These are phyloP conservation scores for Tenualosa ilisha DNA, from an alignment of 2,797 vertebrate species.

Conservation along the genomic window DNA sequence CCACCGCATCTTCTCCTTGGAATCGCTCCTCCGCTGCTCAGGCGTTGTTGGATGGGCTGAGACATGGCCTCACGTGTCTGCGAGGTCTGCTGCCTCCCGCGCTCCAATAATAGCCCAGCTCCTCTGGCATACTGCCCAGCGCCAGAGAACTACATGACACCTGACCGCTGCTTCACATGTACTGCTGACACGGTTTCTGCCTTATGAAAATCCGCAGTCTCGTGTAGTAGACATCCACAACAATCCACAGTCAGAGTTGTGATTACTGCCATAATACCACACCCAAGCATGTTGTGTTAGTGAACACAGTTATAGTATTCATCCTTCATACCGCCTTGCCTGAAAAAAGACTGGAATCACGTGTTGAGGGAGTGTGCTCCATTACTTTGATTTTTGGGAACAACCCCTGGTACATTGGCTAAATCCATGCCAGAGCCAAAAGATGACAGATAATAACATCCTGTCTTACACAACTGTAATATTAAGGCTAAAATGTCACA, in stretches of 20 bases:
- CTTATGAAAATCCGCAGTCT: slow-evolving; percentile 70
- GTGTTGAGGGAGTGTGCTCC: slow-evolving; percentile 56
- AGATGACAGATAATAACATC: neutral
- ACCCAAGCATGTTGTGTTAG: slow-evolving; percentile 43
- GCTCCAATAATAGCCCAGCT: slow-evolving; percentile 78
- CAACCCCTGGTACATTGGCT: neutral
- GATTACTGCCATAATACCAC: slow-evolving; percentile 57
- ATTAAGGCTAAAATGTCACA: neutral
- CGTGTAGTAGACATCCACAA: slow-evolving; percentile 61
- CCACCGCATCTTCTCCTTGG: slow-evolving; percentile 28
- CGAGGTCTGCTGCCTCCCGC: slow-evolving; percentile 69
- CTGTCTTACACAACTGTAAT: neutral
- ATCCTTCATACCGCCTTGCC: slow-evolving; percentile 36
- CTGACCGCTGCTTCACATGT: slow-evolving; percentile 82
- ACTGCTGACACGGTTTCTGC: slow-evolving; percentile 73
- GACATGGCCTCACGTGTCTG: slow-evolving; percentile 76
- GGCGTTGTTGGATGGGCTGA: slow-evolving; percentile 68
- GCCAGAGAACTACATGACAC: slow-evolving; percentile 72
- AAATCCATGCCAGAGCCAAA: slow-evolving; percentile 1
- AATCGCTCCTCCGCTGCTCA: slow-evolving; percentile 60
- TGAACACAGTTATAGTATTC: slow-evolving; percentile 1
- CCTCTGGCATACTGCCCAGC: slow-evolving; percentile 71
- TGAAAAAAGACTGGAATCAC: slow-evolving; percentile 57
- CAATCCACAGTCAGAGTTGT: slow-evolving; percentile 53
- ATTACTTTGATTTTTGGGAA: slow-evolving; percentile 32